Evolutionary conservation across 2,888 invertebrate genomes (phyloP), one percentile per base, ranked within the genome.

Genomic region (Protophormia terraenovae): DNA sequence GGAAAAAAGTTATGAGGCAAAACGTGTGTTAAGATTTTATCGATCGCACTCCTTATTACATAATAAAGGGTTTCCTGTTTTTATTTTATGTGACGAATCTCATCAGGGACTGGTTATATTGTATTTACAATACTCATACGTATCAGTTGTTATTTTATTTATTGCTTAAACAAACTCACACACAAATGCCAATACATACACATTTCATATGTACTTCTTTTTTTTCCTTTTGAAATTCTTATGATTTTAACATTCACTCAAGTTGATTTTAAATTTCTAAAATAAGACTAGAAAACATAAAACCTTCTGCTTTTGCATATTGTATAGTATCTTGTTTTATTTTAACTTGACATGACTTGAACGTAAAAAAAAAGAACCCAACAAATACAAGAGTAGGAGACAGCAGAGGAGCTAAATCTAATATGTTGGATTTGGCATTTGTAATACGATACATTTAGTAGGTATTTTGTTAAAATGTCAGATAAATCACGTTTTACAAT

Each of bases 401-500:
- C 41, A 55, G 14, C n/a, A 75, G 14, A 16, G 35, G 22, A 75
- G 50, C 22, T 27, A 62, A 22, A 32, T 78, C 55, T 5, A 82
- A 60, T 71, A 79, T 78, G 47, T 71, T 64, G 75, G 76, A 78
- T 82, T 81, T 58, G 22, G 73, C 66, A 79, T 85, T 81, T 78
- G 85, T 85, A 82, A 85, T 75, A 71, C 45, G 85, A 85, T 82
- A 85, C 62, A 76, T 75, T 64, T 66, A 73, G 69, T 64, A 58
- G 73, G 73, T 78, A 71, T 82, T 85, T 82, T 75, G 78, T 82
- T 82, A 75, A 82, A 85, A 82, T 82, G 73, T 53, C 75, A 82
- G 85, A 82, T 85, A 85, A 85, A 85, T 85, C 85, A 85, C 85
- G 85, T 85, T 85, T 82, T 76, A 41, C 47, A 79, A 76, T 27